These are phyloP conservation scores for Heliconius hewitsoni DNA, from an alignment of 1,140 invertebrate species.

Conservation along the genomic window DNA sequence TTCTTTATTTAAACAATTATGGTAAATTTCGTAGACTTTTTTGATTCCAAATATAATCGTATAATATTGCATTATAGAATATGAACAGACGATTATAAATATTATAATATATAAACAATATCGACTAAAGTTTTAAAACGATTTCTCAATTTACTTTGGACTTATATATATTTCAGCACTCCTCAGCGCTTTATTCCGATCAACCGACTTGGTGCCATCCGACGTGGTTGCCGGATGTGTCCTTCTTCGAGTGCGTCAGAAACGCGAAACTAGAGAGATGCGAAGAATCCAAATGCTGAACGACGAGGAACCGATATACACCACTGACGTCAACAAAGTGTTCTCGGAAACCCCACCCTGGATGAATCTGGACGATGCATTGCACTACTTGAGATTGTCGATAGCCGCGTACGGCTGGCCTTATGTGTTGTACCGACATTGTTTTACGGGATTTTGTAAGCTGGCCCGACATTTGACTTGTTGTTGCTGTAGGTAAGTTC, in stretches of 20 bases:
- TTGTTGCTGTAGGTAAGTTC: slow-evolving; percentile 87
- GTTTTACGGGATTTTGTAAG: slow-evolving; percentile 88
- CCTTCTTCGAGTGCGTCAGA: slow-evolving; percentile 88
- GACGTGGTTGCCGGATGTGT: slow-evolving; percentile 94
- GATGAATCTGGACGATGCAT: slow-evolving; percentile 90
- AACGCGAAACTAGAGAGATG: slow-evolving; percentile 86
- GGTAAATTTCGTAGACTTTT: too few species aligned
- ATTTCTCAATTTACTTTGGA: background rate
- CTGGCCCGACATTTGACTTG: slow-evolving; percentile 86
- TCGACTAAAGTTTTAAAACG: background rate
- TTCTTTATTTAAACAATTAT: background rate
- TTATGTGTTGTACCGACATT: slow-evolving; percentile 90
- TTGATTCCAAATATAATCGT: too few species aligned
- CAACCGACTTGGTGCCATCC: slow-evolving; percentile 92
- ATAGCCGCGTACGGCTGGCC: slow-evolving; percentile 95
- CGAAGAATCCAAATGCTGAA: slow-evolving; percentile 85
- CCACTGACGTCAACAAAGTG: slow-evolving; percentile 83
- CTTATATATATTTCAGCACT: slow-evolving; percentile 81
- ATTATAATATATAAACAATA: background rate
- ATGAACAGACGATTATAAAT: too few species aligned
- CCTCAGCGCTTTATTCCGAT: slow-evolving; percentile 88
- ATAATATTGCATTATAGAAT: too few species aligned
- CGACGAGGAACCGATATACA: slow-evolving; percentile 86
- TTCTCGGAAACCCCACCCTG: slow-evolving; percentile 85
- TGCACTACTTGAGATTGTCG: slow-evolving; percentile 89